Evolutionary conservation across 2,888 invertebrate genomes (phyloP).

Genomic region (Adela reaumurella): DNA sequence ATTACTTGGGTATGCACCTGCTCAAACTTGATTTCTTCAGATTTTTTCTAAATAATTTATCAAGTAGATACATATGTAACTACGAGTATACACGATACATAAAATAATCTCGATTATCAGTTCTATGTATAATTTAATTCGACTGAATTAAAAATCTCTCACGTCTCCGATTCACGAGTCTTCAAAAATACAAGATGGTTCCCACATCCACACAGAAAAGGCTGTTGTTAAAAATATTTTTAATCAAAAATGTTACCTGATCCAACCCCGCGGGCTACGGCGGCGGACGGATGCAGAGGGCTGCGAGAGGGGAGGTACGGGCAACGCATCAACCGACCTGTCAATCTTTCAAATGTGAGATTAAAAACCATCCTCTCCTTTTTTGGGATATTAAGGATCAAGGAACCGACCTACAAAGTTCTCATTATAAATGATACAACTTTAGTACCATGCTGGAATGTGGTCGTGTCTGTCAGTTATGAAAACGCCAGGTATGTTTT

Average conservation of each 20-base stretch:
- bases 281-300: conserved; percentile 21
- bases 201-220: neutral
- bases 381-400: neutral
- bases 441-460: neutral
- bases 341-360: conserved; percentile 54
- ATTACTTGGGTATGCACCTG: too few species aligned
- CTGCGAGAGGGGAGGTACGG: conserved; percentile 22
- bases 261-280: conserved; percentile 26
- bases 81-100: too few species aligned
- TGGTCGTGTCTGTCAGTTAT: too few species aligned
- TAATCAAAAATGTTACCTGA: conserved; percentile 54
- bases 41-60: too few species aligned
- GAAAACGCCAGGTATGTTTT: too few species aligned
- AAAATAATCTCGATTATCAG: too few species aligned
- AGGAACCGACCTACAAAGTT: neutral
- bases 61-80: too few species aligned
- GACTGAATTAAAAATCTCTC: too few species aligned
- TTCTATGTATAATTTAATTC: too few species aligned
- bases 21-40: too few species aligned
- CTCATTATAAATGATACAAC: neutral
- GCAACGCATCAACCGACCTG: conserved; percentile 41
- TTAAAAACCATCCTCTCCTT: conserved; percentile 23
- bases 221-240: conserved; percentile 50
- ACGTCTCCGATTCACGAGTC: too few species aligned
- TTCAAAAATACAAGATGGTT: neutral